These are phyloP conservation scores for Drosophila ironensis DNA, from an alignment of 1,140 invertebrate species.

Conservation along the genomic window DNA sequence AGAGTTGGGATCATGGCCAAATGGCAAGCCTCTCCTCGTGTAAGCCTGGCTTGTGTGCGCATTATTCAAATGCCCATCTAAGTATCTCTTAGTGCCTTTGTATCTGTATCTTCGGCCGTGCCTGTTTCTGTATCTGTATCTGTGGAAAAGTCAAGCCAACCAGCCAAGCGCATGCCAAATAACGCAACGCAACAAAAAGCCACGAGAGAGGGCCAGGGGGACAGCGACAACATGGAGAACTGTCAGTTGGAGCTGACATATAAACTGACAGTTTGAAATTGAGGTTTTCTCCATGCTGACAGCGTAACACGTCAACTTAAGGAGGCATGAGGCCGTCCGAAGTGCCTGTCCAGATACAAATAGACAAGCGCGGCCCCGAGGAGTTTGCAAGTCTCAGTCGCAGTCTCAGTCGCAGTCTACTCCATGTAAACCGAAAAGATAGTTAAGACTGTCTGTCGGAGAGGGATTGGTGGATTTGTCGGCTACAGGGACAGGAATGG, in stretches of 20 bases:
- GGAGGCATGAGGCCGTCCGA: conserved; percentile 72
- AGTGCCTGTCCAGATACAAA: conserved; percentile 79
- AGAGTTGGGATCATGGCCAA: conserved; percentile 42
- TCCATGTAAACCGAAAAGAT: conserved; percentile 56
- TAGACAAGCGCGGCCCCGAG: conserved; percentile 54
- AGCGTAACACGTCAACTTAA: conserved; percentile 80
- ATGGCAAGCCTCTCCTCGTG: conserved; percentile 35
- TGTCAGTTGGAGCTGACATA: conserved; percentile 78
- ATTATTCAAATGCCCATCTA: conserved; percentile 76
- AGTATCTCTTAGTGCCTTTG: conserved; percentile 39
- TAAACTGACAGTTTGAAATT: conserved; percentile 80
- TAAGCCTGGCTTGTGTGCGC: conserved; percentile 44
- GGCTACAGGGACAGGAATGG: no score
- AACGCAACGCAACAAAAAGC: conserved; percentile 35
- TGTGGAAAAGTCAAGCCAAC: conserved; percentile 35
- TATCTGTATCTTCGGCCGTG: not conserved
- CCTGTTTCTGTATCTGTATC: conserved; percentile 6
- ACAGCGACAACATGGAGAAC: conserved; percentile 67
- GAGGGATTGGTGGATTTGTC: not conserved
- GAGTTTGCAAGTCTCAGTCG: not conserved
- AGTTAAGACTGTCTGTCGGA: conserved; percentile 47
- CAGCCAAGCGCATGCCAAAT: conserved; percentile 32
- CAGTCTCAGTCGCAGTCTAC: not conserved
- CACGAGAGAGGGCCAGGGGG: conserved; percentile 36
- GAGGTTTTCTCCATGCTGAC: conserved; percentile 79